Evolutionary conservation across 2,797 vertebrate species (phyloP), one percentile per base, ranked within the genome.

Genomic region (Enteromius mattozi): DNA sequence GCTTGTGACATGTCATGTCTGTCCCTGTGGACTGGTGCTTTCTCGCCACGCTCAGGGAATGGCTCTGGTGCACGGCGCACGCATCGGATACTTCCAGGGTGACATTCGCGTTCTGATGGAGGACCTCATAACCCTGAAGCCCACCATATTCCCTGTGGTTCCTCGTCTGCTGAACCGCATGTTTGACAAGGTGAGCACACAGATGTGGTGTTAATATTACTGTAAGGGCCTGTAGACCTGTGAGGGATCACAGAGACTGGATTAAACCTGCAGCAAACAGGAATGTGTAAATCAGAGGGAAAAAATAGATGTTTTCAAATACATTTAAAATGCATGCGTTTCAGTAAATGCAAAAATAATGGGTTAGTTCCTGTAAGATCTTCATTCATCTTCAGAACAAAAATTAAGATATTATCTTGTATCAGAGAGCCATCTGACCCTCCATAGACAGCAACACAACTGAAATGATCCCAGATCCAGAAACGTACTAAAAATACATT

Each of bases 71-170:
- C 96, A 99, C 0, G 98, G 98, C 30, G 98, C 92, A 87, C 95
- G 96, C 72, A 98, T 99, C 82, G 98, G 98, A 86, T 99, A 95
- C 93, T 99, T 99, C 90, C 98, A 98, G 92, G 98, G 98, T 33
- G 98, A 99, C 88, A 97, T 99, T 88, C 95, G 97, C 61, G 92
- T 97, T 19, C 93, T 99, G 85, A 99, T 99, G 98, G 97, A 99
- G 56, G 98, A 99, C 89, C 93, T 99, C 84, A 96, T 96, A 91
- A 89, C 90, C 0, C 93, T 99, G 86, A 94, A 93, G 79, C 98
- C 98, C 21, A 99, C 98, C 0, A 12, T 99, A 35, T 99, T 99
- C 80, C 98, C 98, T 0, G 97, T 98, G 35, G 98, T 99, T 63
- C 98, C 98, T 0, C 96, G 98, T 37, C 92, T 99, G 56, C 93